Evolutionary conservation across 2,888 invertebrate species (phyloP), one percentile per base, ranked within the genome.

Genomic region (Heteropelma amictum): DNA sequence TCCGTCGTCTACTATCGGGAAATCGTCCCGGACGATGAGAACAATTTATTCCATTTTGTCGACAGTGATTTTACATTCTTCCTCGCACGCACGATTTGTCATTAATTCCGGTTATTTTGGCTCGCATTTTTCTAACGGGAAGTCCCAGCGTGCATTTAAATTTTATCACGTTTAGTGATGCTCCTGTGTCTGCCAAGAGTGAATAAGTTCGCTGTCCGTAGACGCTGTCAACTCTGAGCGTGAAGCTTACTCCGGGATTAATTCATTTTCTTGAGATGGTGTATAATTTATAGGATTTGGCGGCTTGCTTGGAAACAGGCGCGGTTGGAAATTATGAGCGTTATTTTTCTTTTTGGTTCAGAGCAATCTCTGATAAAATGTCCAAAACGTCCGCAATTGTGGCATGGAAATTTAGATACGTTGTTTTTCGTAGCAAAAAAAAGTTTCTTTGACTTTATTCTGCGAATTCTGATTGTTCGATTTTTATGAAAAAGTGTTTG

Each of bases 181-280:
- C 63, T 33, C 73, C 69, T 4, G 58, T 69, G 49, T 73, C 73
- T 54, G 64, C 63, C 17, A 73, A 19, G 40, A 69, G 19, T 10
- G 40, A 42, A 21, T 58, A 3, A 10, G 3, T 14, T 54, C 71
- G 60, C 7, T 30, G 7, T 63, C 47, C 54, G 14, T 26, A 33
- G 23, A 8, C 21, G 28, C 28, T 54, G 26, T 30, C 6, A 5
- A 70, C 10, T 23, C 47, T 53, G 45, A 63, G 33, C 7, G 23
- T 17, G 45, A 63, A 63, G 56, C 0, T 14, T 71, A 54, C 56
- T 33, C 63, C 63, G 3, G 54, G 54, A 21, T 71, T 71, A 1
- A 38, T 8, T 26, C 26, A 12, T 14, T 71, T 45, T 54, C 47
- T 71, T 28, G 63, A 56, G 19, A 63, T 30, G 64, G 12, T 0